Evolutionary conservation across 2,797 vertebrate genomes (phyloP).

Genomic region (Falco rusticolus): DNA sequence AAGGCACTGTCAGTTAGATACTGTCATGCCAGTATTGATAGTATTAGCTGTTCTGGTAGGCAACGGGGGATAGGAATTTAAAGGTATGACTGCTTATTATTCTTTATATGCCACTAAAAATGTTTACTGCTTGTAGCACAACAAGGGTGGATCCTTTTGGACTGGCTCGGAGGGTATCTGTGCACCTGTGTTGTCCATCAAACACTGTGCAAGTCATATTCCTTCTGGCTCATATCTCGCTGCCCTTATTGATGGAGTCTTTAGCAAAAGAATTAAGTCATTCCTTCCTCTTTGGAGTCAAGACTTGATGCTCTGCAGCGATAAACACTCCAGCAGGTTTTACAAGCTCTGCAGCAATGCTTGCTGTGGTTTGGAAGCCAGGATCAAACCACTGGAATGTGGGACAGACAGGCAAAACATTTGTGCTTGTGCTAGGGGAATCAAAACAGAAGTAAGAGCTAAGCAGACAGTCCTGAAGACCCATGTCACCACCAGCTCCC

Average conservation of each 20-base stretch:
- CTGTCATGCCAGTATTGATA: neutral
- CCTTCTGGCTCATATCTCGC: neutral
- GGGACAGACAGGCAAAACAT: neutral
- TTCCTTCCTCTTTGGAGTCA: neutral
- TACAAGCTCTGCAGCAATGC: neutral
- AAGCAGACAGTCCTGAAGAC: rapidly evolving
- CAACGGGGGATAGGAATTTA: neutral
- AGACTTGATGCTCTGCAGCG: neutral
- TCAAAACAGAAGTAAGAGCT: neutral
- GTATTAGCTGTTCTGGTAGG: neutral
- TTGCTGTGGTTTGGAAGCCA: neutral
- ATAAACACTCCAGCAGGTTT: neutral
- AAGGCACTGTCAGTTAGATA: neutral
- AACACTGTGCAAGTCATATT: neutral
- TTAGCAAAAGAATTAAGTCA: neutral
- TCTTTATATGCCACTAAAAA: neutral
- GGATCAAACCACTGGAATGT: neutral
- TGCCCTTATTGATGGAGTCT: neutral
- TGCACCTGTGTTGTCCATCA: neutral
- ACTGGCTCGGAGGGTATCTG: neutral
- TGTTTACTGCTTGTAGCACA: neutral
- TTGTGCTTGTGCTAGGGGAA: neutral
- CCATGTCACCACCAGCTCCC: rapidly evolving
- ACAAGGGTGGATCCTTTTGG: neutral
- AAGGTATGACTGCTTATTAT: neutral